These are phyloP conservation scores for Coboldia fuscipes DNA, from an alignment of 1,140 invertebrate genomes.

Conservation along the genomic window DNA sequence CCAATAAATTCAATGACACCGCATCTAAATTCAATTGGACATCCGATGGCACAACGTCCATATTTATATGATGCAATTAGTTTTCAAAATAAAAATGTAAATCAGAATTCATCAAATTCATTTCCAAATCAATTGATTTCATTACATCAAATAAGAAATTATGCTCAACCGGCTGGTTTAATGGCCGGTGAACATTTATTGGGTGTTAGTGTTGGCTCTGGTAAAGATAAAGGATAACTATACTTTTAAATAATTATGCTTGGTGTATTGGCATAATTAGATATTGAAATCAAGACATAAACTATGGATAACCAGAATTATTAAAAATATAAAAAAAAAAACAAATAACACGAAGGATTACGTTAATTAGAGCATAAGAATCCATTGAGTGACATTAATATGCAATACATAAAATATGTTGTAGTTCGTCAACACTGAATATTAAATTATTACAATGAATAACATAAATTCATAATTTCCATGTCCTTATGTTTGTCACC, in stretches of 20 bases:
- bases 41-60: slow-evolving; percentile 49
- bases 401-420: no score
- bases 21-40: slow-evolving; percentile 50
- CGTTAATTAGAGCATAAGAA: no score
- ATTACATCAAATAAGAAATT: slow-evolving; percentile 89
- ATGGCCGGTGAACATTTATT: slow-evolving; percentile 20
- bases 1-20: slow-evolving; percentile 80
- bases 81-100: slow-evolving; percentile 32
- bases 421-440: no score
- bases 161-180: slow-evolving; percentile 57
- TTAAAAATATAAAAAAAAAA: no score
- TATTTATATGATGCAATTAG: slow-evolving; percentile 88
- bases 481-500: no score
- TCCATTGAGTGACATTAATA: no score
- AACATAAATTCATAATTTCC: no score
- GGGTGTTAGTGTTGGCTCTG: slow-evolving; percentile 19
- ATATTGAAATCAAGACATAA: no score
- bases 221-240: slow-evolving; percentile 22
- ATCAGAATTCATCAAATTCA: slow-evolving; percentile 36
- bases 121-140: slow-evolving; percentile 92
- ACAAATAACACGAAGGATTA: no score
- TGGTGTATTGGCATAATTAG: no score
- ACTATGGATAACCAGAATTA: no score
- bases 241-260: slow-evolving; percentile 21
- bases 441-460: no score